Conservation (phyloP, 2,888 invertebrate species). For the Taphrorychus bicolor region DNA sequence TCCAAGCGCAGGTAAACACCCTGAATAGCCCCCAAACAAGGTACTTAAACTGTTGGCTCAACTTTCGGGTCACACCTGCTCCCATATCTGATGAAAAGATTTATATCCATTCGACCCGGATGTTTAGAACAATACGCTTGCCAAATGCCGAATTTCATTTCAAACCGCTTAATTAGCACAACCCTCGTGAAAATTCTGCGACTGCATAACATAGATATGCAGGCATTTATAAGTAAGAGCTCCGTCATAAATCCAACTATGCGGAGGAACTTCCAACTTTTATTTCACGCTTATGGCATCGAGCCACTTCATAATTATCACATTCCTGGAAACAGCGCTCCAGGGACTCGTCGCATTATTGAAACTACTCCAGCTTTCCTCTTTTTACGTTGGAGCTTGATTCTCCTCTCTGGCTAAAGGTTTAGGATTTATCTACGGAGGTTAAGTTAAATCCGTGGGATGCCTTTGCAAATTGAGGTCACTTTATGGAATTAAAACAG, state of each 20-base stretch:
- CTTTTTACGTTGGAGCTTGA: background rate
- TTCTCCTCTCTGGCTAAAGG: background rate
- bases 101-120: background rate
- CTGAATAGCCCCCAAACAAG: background rate
- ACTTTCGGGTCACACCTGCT: background rate
- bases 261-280: conserved; percentile 17
- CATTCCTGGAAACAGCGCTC: conserved; percentile 26
- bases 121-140: background rate
- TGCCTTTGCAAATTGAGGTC: background rate
- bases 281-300: conserved; percentile 15
- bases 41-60: background rate
- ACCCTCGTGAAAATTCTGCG: background rate
- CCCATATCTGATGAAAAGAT: background rate
- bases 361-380: conserved; percentile 4
- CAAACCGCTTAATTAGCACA: background rate
- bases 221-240: conserved; percentile 24
- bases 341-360: conserved; percentile 14
- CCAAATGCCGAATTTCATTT: background rate
- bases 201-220: conserved; percentile 24
- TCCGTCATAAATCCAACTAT: conserved; percentile 24
- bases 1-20: background rate
- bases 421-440: background rate
- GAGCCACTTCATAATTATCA: conserved; percentile 29
- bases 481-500: background rate
- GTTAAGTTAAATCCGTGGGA: background rate